These are phyloP conservation scores for Rhimphoctona megacephalus DNA, from an alignment of 2,888 invertebrate species.

Conservation along the genomic window DNA sequence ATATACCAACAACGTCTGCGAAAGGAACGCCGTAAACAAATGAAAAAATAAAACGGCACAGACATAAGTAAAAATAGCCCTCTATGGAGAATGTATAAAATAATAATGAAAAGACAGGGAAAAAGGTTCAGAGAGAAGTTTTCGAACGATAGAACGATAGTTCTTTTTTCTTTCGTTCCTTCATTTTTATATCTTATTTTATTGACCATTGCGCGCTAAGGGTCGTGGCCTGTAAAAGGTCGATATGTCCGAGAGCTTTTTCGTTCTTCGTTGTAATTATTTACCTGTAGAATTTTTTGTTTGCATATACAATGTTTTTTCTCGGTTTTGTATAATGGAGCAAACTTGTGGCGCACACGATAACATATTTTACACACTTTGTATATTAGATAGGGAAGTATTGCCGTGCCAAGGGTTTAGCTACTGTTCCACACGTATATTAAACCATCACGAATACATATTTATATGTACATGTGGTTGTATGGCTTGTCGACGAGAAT, in stretches of 20 bases:
- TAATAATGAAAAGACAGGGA: slow-evolving; percentile 41
- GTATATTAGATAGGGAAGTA: slow-evolving; percentile 5
- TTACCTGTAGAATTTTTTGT: not conserved
- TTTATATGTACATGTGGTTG: not conserved
- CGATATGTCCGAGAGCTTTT: slow-evolving; percentile 43
- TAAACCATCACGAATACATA: not conserved
- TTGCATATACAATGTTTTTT: not conserved
- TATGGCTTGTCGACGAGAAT: slow-evolving; percentile 27
- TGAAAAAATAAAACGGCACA: slow-evolving; percentile 27
- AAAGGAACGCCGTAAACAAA: slow-evolving; percentile 37
- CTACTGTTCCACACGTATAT: not conserved
- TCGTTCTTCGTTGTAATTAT: slow-evolving; percentile 5
- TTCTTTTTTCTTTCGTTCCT: slow-evolving; percentile 17
- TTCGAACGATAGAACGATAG: slow-evolving; percentile 29
- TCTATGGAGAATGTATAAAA: slow-evolving; percentile 33
- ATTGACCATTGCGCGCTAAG: slow-evolving; percentile 26
- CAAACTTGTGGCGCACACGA: not conserved
- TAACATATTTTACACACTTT: slow-evolving; percentile 10
- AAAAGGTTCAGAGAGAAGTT: slow-evolving; percentile 51
- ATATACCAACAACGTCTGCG: slow-evolving; percentile 40
- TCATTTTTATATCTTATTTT: slow-evolving; percentile 15
- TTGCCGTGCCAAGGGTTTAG: slow-evolving; percentile 4
- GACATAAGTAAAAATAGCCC: slow-evolving; percentile 30
- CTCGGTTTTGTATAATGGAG: not conserved
- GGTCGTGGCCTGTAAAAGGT: slow-evolving; percentile 25